phyloP scores from a whole-genome alignment of 2,113 vertebrate genomes.

The Nothocercus julius region DNA sequence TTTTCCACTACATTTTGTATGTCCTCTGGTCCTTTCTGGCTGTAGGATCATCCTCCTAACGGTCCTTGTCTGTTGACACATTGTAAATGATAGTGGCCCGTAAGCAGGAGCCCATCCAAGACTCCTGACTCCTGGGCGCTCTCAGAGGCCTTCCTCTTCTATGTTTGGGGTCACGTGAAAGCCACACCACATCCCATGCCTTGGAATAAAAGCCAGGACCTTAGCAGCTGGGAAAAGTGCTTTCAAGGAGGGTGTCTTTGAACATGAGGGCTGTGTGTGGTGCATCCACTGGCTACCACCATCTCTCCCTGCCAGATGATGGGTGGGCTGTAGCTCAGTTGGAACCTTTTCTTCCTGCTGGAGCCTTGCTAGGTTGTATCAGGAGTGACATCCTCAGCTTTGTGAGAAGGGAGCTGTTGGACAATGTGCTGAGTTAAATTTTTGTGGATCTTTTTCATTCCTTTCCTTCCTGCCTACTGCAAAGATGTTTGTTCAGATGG shows the following conservation, averaged over 20 bases:
- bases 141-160: not conserved
- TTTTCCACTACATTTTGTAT: not conserved
- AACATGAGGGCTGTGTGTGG: not conserved
- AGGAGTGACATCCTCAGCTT: not conserved
- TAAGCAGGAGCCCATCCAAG: not conserved
- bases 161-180: not conserved
- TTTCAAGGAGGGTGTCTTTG: not conserved
- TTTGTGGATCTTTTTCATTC: not conserved
- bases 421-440: not conserved
- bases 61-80: not conserved
- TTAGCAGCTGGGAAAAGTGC: not conserved
- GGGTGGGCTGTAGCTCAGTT: not conserved
- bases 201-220: not conserved
- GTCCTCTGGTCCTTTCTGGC: not conserved
- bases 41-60: not conserved
- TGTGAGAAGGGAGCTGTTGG: not conserved
- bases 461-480: not conserved
- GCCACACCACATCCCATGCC: not conserved
- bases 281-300: not conserved
- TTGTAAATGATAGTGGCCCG: fast-evolving
- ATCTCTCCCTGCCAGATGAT: not conserved
- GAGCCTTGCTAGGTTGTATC: not conserved
- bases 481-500: not conserved
- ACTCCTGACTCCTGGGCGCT: not conserved
- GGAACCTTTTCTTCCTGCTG: not conserved